phyloP scores from a whole-genome alignment of 2,888 invertebrate genomes.

The Melanostoma scalare region DNA sequence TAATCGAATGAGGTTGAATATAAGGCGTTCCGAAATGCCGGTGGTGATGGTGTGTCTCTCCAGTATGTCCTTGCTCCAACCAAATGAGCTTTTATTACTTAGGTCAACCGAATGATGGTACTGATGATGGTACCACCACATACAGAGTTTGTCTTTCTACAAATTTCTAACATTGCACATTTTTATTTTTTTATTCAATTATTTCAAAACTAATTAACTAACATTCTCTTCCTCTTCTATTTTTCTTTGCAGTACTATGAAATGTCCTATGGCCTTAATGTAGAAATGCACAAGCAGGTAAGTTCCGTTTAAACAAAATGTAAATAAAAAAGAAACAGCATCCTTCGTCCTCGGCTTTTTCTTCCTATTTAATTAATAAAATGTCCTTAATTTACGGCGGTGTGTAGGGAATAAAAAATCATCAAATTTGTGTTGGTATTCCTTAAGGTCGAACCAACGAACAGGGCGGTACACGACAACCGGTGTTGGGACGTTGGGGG shows the following conservation, averaged over 20 bases:
- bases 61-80: too few species aligned
- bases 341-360: not conserved
- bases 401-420: slow-evolving; percentile 4
- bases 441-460: not conserved
- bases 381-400: slow-evolving; percentile 53
- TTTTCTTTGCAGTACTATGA: slow-evolving; percentile 91
- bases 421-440: not conserved
- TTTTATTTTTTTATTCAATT: not conserved
- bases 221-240: slow-evolving; percentile 44
- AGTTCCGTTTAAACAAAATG: slow-evolving; percentile 74
- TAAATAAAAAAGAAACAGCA: not conserved
- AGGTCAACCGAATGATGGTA: not conserved
- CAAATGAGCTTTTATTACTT: not conserved
- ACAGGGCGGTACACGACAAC: too few species aligned
- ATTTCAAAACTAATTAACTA: slow-evolving; percentile 33
- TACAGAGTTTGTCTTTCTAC: too few species aligned
- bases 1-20: not conserved
- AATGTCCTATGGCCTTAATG: slow-evolving; percentile 97
- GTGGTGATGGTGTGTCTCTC: not conserved
- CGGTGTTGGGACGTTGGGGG: too few species aligned
- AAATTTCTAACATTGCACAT: too few species aligned
- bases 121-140: not conserved
- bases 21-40: not conserved
- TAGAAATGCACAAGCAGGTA: slow-evolving; percentile 98
- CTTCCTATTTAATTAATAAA: slow-evolving; percentile 50